phyloP scores from a whole-genome alignment of 2,113 vertebrate genomes.

The Takifugu bimaculatus region DNA sequence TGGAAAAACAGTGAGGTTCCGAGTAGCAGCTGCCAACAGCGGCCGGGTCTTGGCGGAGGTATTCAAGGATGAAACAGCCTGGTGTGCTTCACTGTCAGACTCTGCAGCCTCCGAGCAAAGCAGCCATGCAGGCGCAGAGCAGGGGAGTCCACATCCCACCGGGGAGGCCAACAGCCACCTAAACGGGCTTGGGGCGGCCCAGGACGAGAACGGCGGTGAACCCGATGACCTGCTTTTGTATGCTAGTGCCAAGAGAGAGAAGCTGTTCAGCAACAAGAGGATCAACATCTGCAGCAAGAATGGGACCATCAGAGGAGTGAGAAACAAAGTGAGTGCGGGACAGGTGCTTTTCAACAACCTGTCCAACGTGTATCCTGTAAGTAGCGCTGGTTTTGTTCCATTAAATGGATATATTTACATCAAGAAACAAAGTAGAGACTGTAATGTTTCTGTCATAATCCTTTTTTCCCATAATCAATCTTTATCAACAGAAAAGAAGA shows the following conservation, averaged over 20 bases:
- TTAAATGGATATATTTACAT: background rate
- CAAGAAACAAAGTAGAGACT: background rate
- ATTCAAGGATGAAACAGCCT: conserved; percentile 79
- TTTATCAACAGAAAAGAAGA: conserved; percentile 59
- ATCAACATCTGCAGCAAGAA: conserved; percentile 98
- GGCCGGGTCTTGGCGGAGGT: conserved; percentile 91
- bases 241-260: conserved; percentile 82
- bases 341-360: conserved; percentile 95
- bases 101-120: conserved; percentile 83
- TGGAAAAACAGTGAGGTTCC: conserved; percentile 85
- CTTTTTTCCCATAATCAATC: conserved; percentile 24
- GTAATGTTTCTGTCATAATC: background rate
- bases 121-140: conserved; percentile 79
- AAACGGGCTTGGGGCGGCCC: conserved; percentile 68
- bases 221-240: conserved; percentile 85
- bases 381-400: conserved; percentile 34
- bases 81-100: conserved; percentile 57
- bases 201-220: conserved; percentile 76
- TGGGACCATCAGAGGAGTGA: conserved; percentile 92
- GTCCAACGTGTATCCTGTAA: conserved; percentile 86
- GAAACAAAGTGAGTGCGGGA: conserved; percentile 96
- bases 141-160: conserved; percentile 55
- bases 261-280: conserved; percentile 82
- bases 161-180: conserved; percentile 83
- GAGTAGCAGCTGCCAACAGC: conserved; percentile 89